Percentiles rank a stretch among this genome's conserved stretches.
phyloP scores from a whole-genome alignment of 2,113 vertebrate species.

The Neoarius graeffei region DNA sequence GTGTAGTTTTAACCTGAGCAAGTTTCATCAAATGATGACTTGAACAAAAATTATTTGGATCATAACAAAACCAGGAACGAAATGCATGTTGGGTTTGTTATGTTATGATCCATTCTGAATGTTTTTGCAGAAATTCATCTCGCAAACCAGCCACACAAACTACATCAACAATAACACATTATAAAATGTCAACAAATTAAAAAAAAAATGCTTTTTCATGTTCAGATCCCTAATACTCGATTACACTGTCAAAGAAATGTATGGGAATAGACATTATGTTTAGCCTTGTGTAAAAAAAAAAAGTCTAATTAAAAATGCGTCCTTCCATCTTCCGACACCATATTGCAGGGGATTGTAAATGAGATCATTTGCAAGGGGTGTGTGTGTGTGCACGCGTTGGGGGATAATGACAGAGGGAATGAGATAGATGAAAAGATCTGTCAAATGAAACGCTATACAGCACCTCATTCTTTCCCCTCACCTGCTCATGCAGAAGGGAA shows the following conservation, averaged over 20 bases:
- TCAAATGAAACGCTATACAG: constrained; percentile 21
- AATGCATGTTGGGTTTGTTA: background rate
- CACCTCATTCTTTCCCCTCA: background rate
- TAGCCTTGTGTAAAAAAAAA: background rate
- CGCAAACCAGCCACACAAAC: background rate
- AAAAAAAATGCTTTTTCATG: background rate
- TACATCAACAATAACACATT: background rate
- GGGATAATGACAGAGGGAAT: background rate
- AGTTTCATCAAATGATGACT: background rate
- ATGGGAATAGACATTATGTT: background rate
- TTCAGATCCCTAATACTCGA: background rate
- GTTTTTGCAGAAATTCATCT: background rate
- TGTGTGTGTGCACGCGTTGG: background rate
- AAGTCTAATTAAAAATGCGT: background rate
- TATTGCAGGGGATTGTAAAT: background rate
- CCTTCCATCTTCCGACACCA: background rate
- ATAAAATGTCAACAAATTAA: background rate
- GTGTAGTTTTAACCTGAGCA: background rate
- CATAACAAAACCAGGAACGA: background rate
- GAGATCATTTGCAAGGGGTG: constrained; percentile 1
- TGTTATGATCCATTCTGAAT: background rate
- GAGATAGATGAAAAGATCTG: constrained; percentile 18
- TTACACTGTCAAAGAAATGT: background rate
- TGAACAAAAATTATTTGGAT: background rate
- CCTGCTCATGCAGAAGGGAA: background rate